Conservation (phyloP, 2,888 invertebrate genomes). For the Nyleta sp. region DNA sequence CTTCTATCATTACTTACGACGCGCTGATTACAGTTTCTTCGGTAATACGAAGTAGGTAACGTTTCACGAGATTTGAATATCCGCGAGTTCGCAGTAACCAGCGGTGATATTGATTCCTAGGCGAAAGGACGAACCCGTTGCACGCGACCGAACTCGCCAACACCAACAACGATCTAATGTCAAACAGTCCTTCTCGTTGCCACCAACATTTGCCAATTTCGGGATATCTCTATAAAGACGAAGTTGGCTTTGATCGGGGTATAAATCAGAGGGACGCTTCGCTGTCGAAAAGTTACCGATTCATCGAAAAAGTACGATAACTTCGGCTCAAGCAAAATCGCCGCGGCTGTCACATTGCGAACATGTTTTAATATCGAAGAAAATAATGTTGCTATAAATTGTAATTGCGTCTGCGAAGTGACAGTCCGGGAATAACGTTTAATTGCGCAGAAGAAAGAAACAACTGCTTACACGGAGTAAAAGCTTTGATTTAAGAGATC, state of each 20-base stretch:
- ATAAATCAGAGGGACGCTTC: constrained; percentile 57
- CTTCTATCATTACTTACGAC: constrained; percentile 56
- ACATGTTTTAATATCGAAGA: constrained; percentile 38
- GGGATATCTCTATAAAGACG: constrained; percentile 60
- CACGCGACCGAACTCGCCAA: constrained; percentile 78
- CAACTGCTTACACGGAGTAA: no score
- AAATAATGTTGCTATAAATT: constrained; percentile 46
- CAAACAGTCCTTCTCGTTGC: constrained; percentile 75
- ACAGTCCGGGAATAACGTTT: constrained; percentile 1
- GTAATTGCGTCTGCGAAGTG: constrained; percentile 29
- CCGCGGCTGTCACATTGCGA: constrained; percentile 31
- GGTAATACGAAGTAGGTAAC: constrained; percentile 68
- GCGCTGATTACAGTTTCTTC: constrained; percentile 70
- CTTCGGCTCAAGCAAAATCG: constrained; percentile 32
- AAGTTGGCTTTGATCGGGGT: constrained; percentile 52
- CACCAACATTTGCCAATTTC: constrained; percentile 70
- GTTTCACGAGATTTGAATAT: constrained; percentile 73
- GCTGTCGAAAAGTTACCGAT: constrained; percentile 58
- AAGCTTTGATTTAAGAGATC: no score
- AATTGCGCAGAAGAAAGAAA: constrained; percentile 18
- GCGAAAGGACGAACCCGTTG: constrained; percentile 70
- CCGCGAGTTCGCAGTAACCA: constrained; percentile 73
- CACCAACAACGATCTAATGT: constrained; percentile 70
- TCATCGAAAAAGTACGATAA: constrained; percentile 56
- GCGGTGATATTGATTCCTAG: constrained; percentile 79